Evolutionary conservation across 2,113 vertebrate genomes (phyloP), one percentile per base, ranked within the genome.

Genomic region (Etheostoma spectabile): DNA sequence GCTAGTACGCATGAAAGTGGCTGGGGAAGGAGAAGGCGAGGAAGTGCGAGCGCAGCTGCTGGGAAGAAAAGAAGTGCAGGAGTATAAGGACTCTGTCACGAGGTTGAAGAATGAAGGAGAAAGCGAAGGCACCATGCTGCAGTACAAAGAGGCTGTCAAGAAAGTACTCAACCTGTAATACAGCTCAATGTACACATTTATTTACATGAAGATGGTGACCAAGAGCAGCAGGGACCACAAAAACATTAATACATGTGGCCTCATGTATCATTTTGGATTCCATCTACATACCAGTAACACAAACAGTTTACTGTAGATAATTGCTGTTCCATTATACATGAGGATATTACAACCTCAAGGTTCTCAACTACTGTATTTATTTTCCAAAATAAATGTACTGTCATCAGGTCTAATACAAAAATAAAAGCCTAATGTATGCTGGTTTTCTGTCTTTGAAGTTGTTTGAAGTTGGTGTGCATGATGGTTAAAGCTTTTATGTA

Each of bases 131-230:
- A 93, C 82, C 56, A 52, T 99, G 77, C 89, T 89, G 62, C 93
- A 90, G 83, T 99, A 99, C 93, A 99, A 97, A 87, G 95, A 99
- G 65, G 96, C 97, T 0, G 98, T 99, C 56, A 97, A 96, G 92
- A 97, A 94, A 74, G 81, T 99, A 0, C 35, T 99, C 15, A 84
- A 75, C 52, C 63, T 96, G 79, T 95, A 66, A 93, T 3, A 27
- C 16, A 30, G 15, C 8, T 56, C 11, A 19, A 53, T 46, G n/a
- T 51, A 24, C 19, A 59, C 27, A 77, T 66, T 38, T 52, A 46
- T 76, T 82, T n/a, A 69, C n/a, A 62, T 21, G 21, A 48, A 70
- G 24, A 74, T 49, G 8, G 57, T 30, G 30, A 75, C 51, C 22
- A 67, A 70, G 61, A 72, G 45, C 60, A 57, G 38, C 21, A 52